These are phyloP conservation scores for Bergia sp. DNA, from an alignment of 92 coral and sea anemone species.

Conservation along the genomic window DNA sequence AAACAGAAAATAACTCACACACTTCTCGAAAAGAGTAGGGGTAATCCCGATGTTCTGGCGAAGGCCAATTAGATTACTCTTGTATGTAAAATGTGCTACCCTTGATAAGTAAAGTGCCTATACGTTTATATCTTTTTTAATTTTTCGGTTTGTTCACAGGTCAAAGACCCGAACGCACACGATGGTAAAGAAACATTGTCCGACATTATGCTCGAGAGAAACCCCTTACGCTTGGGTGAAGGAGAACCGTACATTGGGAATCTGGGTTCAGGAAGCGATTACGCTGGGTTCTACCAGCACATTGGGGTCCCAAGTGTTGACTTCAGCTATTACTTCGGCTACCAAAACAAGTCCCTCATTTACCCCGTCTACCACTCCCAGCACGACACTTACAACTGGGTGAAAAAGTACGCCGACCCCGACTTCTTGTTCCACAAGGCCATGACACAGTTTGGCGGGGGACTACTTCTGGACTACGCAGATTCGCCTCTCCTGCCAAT, in stretches of 20 bases:
- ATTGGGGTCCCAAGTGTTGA: slow-evolving; percentile 74
- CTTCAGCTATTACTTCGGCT: slow-evolving; percentile 61
- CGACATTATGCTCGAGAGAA: slow-evolving; percentile 69
- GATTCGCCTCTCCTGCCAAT: slow-evolving; percentile 63
- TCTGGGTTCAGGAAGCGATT: slow-evolving; percentile 75
- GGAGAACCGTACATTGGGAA: slow-evolving; percentile 49
- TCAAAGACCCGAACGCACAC: slow-evolving; percentile 70
- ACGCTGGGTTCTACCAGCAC: slow-evolving; percentile 69
- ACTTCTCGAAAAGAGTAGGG: too few species aligned
- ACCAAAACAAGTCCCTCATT: slow-evolving; percentile 47
- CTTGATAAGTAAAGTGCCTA: neutral
- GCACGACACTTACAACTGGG: slow-evolving; percentile 79
- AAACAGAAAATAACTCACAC: neutral
- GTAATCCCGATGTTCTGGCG: too few species aligned
- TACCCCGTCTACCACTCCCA: slow-evolving; percentile 83
- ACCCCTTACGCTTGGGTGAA: slow-evolving; percentile 42
- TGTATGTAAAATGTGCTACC: neutral
- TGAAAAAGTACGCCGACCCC: slow-evolving; percentile 70
- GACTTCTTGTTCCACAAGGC: slow-evolving; percentile 68
- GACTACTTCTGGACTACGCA: slow-evolving; percentile 64
- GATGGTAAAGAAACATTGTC: slow-evolving; percentile 55
- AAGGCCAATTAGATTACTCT: too few species aligned
- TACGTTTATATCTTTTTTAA: neutral
- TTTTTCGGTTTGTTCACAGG: neutral
- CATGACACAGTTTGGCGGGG: slow-evolving; percentile 61